Base-by-base conservation (phyloP, 1,140 invertebrate genomes). In the Aphis craccivora region DNA sequence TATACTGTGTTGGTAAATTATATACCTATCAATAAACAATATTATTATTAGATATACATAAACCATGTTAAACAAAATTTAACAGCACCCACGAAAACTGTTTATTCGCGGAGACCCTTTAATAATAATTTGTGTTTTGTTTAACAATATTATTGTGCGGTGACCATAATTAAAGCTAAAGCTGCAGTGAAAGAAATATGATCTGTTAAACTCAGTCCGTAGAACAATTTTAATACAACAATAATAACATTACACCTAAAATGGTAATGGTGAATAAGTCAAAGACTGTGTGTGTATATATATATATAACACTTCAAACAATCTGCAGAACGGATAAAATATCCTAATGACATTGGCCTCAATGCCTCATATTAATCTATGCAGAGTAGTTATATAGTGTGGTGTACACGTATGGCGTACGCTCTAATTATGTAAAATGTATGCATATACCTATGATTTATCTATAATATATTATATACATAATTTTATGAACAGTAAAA, bases 101-200 rank as follows among this genome's bases (percentile, higher is more conserved):
- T 81, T 81, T 81, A 81, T 35, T 81, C 35, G 11, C 5, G 76
- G 76, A 81, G 35, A 37, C 76, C 35, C 23, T 43, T 86, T 86
- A 86, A 86, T 86, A 30, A 60, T 86, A 43, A 86, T 86, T 86
- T 30, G 83, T 30, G 83, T 86, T 86, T 43, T 43, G 83, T 86
- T 86, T 86, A 43, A 25, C 22, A 84, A 40, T 9, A 86, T 7
- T 40, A 40, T 37, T 60, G 25, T 9, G 3, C 8, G 30, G 55
- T 60, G 25, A 11, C 9, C 25, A 30, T 60, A 11, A 30, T 60
- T 9, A 60, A 60, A 60, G 9, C 11, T 60, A 60, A 60, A 60
- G 9, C 11, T 60, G 9, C 11, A 30, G 9, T 40, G 37, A 83
- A 40, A 23, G 20, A 40, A 23, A 30, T 86, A 45, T 25, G 22